Percentiles rank a stretch among this genome's conserved stretches.
These are phyloP conservation scores for Vimba vimba DNA, from an alignment of 2,113 vertebrate species.

Conservation along the genomic window DNA sequence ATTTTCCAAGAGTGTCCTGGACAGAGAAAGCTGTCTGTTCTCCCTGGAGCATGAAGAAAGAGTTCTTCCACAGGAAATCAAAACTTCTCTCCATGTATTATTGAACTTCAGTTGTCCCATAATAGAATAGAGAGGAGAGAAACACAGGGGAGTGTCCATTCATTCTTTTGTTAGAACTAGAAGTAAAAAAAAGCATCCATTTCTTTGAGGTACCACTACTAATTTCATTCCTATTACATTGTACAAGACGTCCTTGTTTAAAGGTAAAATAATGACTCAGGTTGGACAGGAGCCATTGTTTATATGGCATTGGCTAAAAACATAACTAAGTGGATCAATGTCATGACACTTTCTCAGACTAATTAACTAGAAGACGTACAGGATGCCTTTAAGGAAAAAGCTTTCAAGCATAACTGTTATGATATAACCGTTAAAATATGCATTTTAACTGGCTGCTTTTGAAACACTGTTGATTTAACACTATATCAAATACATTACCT, in stretches of 20 bases:
- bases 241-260: slow-evolving; percentile 14
- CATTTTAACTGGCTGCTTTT: not conserved
- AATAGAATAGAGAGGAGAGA: slow-evolving; percentile 50
- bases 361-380: slow-evolving; percentile 1
- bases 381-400: not conserved
- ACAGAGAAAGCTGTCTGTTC: slow-evolving; percentile 32
- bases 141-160: slow-evolving; percentile 18
- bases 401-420: not conserved
- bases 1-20: slow-evolving; percentile 41
- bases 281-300: slow-evolving; percentile 17
- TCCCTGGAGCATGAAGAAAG: slow-evolving; percentile 41
- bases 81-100: slow-evolving; percentile 71
- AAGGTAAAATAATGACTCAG: not conserved
- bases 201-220: slow-evolving; percentile 1
- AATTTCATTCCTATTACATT: not conserved
- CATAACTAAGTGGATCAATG: not conserved
- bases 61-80: slow-evolving; percentile 19
- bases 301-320: not conserved
- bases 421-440: not conserved
- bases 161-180: slow-evolving; percentile 32
- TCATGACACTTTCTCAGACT: slow-evolving; percentile 4
- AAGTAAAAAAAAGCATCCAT: slow-evolving; percentile 17
- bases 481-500: not conserved
- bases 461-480: not conserved
- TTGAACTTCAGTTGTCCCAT: slow-evolving; percentile 67